These are phyloP conservation scores for Lutjanus erythropterus DNA, from an alignment of 2,113 vertebrate genomes.

Conservation along the genomic window DNA sequence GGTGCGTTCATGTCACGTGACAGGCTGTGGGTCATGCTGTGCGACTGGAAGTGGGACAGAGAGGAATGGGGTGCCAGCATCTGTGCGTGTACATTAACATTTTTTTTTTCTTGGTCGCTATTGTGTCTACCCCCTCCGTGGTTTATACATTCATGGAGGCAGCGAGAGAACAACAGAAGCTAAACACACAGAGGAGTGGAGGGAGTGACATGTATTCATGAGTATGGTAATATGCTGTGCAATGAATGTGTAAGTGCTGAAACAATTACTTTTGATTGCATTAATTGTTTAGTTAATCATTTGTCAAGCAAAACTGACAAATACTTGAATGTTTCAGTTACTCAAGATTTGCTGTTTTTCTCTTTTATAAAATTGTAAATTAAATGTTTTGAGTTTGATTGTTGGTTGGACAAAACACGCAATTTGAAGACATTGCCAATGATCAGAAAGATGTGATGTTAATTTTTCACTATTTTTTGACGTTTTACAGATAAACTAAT, in stretches of 20 bases:
- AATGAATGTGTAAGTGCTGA: conserved; percentile 17
- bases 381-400: background rate
- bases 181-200: conserved; percentile 19
- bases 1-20: conserved; percentile 66
- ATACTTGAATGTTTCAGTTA: background rate
- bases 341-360: background rate
- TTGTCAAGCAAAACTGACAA: conserved; percentile 14
- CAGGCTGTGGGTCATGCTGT: conserved; percentile 35
- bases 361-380: background rate
- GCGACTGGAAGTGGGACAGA: conserved; percentile 69
- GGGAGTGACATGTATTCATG: conserved; percentile 11
- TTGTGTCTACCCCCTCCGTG: conserved; percentile 52
- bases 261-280: background rate
- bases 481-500: background rate
- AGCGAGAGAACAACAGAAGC: conserved; percentile 58
- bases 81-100: conserved; percentile 35
- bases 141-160: conserved; percentile 53
- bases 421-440: too few relatives aligned
- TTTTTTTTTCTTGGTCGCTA: conserved; percentile 15
- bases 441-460: background rate
- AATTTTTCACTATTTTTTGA: background rate
- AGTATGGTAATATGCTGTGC: conserved; percentile 40
- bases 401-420: background rate
- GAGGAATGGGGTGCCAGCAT: conserved; percentile 59
- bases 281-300: background rate